A percentile compares a stretch with the other conserved stretches of the same genome.
Conservation (phyloP, 92 coral and sea anemone genomes). For the Paramuricea clavata region DNA sequence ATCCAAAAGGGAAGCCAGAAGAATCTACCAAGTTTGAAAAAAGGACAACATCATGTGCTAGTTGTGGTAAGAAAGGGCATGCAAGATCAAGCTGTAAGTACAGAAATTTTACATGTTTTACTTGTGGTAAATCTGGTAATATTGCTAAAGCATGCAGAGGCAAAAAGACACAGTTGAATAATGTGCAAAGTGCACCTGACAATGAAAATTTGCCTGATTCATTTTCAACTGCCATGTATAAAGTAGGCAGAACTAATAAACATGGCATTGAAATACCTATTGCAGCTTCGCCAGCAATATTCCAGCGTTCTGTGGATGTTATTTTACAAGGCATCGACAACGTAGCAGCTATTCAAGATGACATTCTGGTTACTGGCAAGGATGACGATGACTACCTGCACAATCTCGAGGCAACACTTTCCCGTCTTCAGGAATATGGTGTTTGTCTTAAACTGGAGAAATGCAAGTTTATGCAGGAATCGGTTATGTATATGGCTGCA, state of each 20-base stretch:
- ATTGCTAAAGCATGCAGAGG: constrained; percentile 8
- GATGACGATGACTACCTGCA: constrained; percentile 62
- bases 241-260: constrained; percentile 5
- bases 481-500: constrained; percentile 47
- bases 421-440: neutral
- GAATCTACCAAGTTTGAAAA: too few relatives aligned
- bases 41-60: too few relatives aligned
- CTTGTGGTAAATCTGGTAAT: neutral
- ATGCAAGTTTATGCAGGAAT: constrained; percentile 32
- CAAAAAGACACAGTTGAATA: neutral
- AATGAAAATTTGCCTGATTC: neutral
- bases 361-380: constrained; percentile 68
- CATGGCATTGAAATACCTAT: constrained; percentile 53
- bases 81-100: too few relatives aligned
- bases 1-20: too few relatives aligned
- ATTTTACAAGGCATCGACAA: constrained; percentile 68
- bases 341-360: constrained; percentile 73
- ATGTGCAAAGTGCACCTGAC: neutral
- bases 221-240: neutral
- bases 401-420: constrained; percentile 40
- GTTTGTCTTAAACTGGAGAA: constrained; percentile 23
- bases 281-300: constrained; percentile 66
- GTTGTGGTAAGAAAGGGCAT: neutral
- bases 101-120: too few relatives aligned
- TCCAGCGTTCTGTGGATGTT: constrained; percentile 67